Base-by-base conservation (phyloP, 2,888 invertebrate genomes). In the Adelphocoris suturalis region DNA sequence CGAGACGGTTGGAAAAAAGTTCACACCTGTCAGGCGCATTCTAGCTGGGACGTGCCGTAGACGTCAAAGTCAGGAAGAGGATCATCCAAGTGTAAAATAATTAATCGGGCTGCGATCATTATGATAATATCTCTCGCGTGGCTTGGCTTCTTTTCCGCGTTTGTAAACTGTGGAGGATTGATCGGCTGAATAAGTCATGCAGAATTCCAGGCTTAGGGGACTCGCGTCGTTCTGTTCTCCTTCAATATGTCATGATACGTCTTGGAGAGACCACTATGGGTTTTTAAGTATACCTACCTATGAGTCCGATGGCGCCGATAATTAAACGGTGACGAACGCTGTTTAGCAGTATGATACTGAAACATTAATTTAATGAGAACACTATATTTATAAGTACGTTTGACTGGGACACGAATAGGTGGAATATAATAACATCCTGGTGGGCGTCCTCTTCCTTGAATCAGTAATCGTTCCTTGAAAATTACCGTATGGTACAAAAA, bases 21-120 rank as follows among this genome's bases (percentile, higher is more conserved):
- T 57, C 57, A 57, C 57, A 57, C 57, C 57, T 57, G 57, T 57
- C 57, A 57, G 57, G n/a, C 57, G n/a, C 57, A 57, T 7, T 57
- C 57, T n/a, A 1, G n/a, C 57, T 7, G 52, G 52, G 52, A 16
- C 12, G 52, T 12, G 52, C 52, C n/a, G n/a, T 16, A n/a, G n/a
- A 57, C 57, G 57, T 57, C 57, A 57, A 57, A 57, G n/a, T 57
- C 57, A 57, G 57, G 57, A 57, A 57, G 57, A 57, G 57, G n/a
- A 1, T n/a, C 57, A n/a, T 57, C 57, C 57, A 5, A 57, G 57
- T 57, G n/a, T 57, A n/a, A 57, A 57, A 57, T 57, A n/a, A 57
- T 57, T 57, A 57, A 57, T 57, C 57, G 57, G 19, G 57, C 57
- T n/a, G n/a, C 57, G 57, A 57, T 57, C 57, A 57, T 57, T 57